A percentile compares a stretch with the other conserved stretches of the same genome.
Conservation (phyloP, 2,113 vertebrate genomes). For the Archilochus colubris region DNA sequence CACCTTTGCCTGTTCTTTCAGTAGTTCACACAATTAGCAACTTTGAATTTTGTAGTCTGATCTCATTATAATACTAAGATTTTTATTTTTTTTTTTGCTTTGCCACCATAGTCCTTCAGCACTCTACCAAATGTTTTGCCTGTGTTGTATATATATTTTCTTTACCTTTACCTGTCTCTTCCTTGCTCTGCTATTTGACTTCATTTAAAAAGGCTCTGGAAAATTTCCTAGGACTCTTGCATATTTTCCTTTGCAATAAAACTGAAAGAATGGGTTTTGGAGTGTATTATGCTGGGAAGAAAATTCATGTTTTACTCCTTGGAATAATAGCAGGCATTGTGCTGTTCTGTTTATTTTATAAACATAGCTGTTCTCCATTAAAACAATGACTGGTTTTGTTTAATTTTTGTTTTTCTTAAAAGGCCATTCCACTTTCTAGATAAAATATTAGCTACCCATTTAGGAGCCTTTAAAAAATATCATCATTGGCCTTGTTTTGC, state of each 20-base stretch:
- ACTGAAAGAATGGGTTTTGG: neutral
- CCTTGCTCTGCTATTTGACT: neutral
- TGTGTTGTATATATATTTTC: neutral
- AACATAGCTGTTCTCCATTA: neutral
- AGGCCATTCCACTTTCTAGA: neutral
- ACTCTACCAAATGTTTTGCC: neutral
- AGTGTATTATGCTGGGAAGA: neutral
- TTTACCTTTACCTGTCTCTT: neutral
- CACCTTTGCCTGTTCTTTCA: neutral
- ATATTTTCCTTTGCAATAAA: neutral
- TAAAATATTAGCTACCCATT: neutral
- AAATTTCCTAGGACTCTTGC: neutral
- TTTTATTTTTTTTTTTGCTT: neutral
- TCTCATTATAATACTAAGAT: neutral
- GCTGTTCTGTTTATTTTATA: slow-evolving; percentile 19
- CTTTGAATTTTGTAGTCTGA: neutral
- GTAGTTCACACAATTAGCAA: neutral
- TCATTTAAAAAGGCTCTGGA: neutral
- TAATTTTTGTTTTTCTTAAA: neutral
- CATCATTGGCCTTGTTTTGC: neutral
- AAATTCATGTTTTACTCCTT: neutral
- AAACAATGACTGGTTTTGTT: slow-evolving; percentile 28
- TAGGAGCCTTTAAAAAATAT: neutral
- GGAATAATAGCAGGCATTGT: slow-evolving; percentile 14
- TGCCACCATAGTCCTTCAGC: neutral